phyloP scores from a whole-genome alignment of 2,797 vertebrate genomes.

The Varecia variegata region DNA sequence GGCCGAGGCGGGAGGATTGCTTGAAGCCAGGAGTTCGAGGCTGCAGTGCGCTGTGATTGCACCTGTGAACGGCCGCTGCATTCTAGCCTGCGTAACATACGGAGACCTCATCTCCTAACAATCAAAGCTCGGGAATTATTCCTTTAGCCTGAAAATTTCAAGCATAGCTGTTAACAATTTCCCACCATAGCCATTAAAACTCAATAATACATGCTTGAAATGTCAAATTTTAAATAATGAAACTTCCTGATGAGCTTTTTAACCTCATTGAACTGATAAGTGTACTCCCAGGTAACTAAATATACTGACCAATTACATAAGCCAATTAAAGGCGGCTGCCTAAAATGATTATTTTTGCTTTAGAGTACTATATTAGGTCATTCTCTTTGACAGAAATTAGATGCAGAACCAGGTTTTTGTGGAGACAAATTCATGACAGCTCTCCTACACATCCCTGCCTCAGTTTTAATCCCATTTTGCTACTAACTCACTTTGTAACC shows the following conservation, averaged over 20 bases:
- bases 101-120: not conserved
- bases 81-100: not conserved
- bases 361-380: not conserved
- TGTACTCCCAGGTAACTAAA: not conserved
- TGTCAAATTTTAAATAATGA: conserved; percentile 20
- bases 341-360: not conserved
- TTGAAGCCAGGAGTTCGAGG: not conserved
- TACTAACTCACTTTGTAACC: not conserved
- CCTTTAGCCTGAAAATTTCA: not conserved
- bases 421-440: not conserved
- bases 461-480: not conserved
- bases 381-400: not conserved
- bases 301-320: not conserved
- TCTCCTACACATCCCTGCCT: not conserved
- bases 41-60: not conserved
- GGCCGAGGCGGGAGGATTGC: not conserved
- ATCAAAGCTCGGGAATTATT: not conserved
- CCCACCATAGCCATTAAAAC: not conserved
- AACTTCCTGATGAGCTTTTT: not conserved
- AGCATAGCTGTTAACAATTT: not conserved
- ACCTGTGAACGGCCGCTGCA: not conserved
- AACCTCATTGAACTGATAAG: not conserved
- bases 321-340: not conserved
- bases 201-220: not conserved
- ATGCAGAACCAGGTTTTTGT: not conserved